Conservation (phyloP, 2,797 vertebrate species). For the Borostomias antarcticus region DNA sequence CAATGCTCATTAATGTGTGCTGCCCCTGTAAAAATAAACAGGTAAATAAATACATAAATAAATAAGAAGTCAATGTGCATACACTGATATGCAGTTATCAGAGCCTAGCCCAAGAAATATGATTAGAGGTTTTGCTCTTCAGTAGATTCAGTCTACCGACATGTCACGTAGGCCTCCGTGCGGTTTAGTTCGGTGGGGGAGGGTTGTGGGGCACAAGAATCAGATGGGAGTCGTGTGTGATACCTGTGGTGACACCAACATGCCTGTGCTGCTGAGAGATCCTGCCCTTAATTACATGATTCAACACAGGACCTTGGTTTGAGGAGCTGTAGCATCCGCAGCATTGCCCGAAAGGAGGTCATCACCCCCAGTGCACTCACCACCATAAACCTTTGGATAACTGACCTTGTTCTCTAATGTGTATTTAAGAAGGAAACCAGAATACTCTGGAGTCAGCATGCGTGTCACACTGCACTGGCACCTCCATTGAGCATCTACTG, state of each 20-base stretch:
- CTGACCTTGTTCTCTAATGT: slow-evolving; percentile 46
- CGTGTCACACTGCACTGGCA: neutral
- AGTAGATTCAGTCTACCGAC: slow-evolving; percentile 8
- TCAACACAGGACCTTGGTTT: slow-evolving; percentile 36
- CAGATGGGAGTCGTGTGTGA: slow-evolving; percentile 24
- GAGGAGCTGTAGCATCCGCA: slow-evolving; percentile 42
- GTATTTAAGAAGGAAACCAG: slow-evolving; percentile 50
- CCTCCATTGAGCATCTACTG: no score
- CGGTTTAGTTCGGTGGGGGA: neutral
- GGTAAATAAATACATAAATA: no score
- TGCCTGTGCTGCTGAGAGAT: slow-evolving; percentile 53
- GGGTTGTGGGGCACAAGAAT: neutral
- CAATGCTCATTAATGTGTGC: no score
- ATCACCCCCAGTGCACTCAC: slow-evolving; percentile 57
- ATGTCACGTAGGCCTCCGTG: neutral
- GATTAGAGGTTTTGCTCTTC: neutral
- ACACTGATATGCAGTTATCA: no score
- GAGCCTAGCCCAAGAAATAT: neutral
- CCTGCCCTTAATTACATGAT: slow-evolving; percentile 67
- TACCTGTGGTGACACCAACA: slow-evolving; percentile 42
- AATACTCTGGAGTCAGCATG: slow-evolving; percentile 28
- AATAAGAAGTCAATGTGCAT: no score
- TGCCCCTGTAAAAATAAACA: no score
- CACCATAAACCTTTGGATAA: slow-evolving; percentile 36
- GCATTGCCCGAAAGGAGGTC: slow-evolving; percentile 48